A percentile compares a stretch with the other conserved stretches of the same genome.
Conservation (phyloP, 1,140 invertebrate species). For the Drosophila dunni region DNA sequence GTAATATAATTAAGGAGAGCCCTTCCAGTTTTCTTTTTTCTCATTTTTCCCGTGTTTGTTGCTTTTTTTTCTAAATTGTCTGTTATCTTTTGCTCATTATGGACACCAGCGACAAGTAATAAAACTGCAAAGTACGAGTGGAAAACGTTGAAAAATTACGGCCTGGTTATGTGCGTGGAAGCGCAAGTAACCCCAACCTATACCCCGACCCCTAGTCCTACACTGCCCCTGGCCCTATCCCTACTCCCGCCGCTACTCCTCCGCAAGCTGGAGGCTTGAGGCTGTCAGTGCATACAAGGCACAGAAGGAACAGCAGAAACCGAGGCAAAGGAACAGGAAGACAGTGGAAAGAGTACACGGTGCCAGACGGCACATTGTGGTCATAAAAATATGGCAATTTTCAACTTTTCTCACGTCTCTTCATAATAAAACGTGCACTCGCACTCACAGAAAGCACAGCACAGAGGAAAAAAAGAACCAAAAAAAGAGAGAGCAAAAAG, state of each 20-base stretch:
- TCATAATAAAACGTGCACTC: slow-evolving; percentile 68
- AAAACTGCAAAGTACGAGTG: slow-evolving; percentile 72
- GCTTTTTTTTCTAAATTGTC: slow-evolving; percentile 68
- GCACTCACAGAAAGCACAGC: slow-evolving; percentile 29
- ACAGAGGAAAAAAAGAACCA: neutral
- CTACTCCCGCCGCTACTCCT: too few relatives aligned
- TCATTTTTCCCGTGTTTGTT: slow-evolving; percentile 37
- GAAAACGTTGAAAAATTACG: slow-evolving; percentile 67
- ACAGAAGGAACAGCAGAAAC: neutral
- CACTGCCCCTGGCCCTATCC: too few relatives aligned
- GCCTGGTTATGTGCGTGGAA: slow-evolving; percentile 63
- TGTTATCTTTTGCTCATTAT: slow-evolving; percentile 73
- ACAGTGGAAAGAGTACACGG: slow-evolving; percentile 1
- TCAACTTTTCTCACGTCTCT: slow-evolving; percentile 69
- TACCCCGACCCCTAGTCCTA: neutral
- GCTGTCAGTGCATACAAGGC: slow-evolving; percentile 29
- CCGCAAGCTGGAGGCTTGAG: slow-evolving; percentile 8
- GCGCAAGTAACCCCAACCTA: neutral
- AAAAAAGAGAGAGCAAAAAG: neutral
- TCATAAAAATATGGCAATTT: slow-evolving; percentile 73
- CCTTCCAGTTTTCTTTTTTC: slow-evolving; percentile 22
- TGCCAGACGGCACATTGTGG: slow-evolving; percentile 63
- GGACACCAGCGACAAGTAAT: slow-evolving; percentile 73
- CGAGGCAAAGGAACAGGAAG: neutral
- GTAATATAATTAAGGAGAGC: slow-evolving; percentile 67